These are phyloP conservation scores for Antheraea mylitta DNA, from an alignment of 1,140 invertebrate species.

Conservation along the genomic window DNA sequence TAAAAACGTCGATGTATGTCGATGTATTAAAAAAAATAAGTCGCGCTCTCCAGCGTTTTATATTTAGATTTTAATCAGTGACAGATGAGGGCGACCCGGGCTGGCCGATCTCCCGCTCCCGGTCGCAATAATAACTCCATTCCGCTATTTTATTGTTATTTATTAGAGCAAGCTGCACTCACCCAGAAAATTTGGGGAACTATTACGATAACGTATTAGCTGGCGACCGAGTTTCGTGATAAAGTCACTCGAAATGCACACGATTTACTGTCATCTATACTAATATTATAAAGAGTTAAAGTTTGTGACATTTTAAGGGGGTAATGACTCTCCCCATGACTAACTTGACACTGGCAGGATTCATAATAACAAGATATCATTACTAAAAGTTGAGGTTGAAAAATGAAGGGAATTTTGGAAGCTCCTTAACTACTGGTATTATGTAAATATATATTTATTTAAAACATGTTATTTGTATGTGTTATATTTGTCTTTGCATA, in stretches of 20 bases:
- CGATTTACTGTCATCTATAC: too few species aligned
- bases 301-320: too few species aligned
- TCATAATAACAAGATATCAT: too few species aligned
- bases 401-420: too few species aligned
- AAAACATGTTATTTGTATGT: too few species aligned
- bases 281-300: too few species aligned
- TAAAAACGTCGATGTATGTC: neutral
- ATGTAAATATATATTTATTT: too few species aligned
- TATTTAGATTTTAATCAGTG: slow-evolving; percentile 14
- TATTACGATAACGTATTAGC: neutral
- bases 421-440: too few species aligned
- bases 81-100: slow-evolving; percentile 3
- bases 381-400: too few species aligned
- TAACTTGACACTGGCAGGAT: too few species aligned
- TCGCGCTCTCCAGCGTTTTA: slow-evolving; percentile 8
- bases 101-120: neutral
- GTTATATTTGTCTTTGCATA: too few species aligned
- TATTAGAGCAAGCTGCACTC: slow-evolving; percentile 13
- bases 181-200: slow-evolving; percentile 10
- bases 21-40: neutral
- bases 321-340: too few species aligned
- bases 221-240: neutral
- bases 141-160: slow-evolving; percentile 15
- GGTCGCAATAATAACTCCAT: slow-evolving; percentile 6
- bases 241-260: neutral